Evolutionary conservation across 2,888 invertebrate species (phyloP), one percentile per base, ranked within the genome.

Genomic region (Metalampra italica): DNA sequence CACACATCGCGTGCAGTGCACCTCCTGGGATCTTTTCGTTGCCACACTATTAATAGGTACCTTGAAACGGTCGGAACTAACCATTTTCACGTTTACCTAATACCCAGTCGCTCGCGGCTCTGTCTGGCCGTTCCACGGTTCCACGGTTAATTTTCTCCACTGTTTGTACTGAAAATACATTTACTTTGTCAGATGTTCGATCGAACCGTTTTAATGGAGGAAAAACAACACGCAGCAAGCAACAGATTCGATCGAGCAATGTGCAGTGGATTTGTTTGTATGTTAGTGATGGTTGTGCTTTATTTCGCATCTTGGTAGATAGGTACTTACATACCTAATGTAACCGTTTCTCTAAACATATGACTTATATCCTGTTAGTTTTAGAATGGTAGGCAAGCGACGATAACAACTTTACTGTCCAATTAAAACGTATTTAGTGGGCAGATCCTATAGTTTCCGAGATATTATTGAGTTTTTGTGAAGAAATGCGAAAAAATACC

Each of bases 81-180:
- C 78, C 74, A 78, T 84, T 84, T 83, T 66, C 82, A 80, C 79
- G 72, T 74, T 22, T 22, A 22, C 59, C 63, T 59, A 43, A 55
- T 22, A 22, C 59, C 63, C 59, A 43, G 55, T 50, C 58, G 52
- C 15, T 22, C 9, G 11, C 44, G 22, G 44, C 11, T 15, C 32
- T 30, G 29, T 15, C 32, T 30, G 29, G 40, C 32, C 22, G 46
- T 11, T 46, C 15, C 46, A 46, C 34, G 41, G 46, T 11, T 46
- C 15, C 46, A 46, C 34, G 41, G n/a, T 67, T 67, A 65, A 71
- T 73, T 74, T 72, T 52, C 44, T 40, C 22, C 22, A 46, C 22
- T 42, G 79, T 85, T 83, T 82, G 75, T 71, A 78, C 74, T 79
- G 78, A 82, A 85, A 85, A 85, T 80, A 84, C 82, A 82, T 80